These are phyloP conservation scores for Rhogogaster chlorosoma DNA, from an alignment of 2,888 invertebrate genomes.

Conservation along the genomic window DNA sequence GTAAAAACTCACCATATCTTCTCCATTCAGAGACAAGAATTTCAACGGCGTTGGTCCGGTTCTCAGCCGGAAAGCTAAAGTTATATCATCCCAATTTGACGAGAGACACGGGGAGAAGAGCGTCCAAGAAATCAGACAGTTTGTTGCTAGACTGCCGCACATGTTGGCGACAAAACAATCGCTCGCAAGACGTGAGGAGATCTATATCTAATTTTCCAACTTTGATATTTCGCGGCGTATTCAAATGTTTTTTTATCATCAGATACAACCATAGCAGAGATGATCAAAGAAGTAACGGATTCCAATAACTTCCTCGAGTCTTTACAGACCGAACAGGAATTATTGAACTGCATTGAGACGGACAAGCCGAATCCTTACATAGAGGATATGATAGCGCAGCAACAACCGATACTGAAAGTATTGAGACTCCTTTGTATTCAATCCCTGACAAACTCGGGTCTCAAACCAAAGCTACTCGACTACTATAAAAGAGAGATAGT, in stretches of 20 bases:
- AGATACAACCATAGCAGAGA: conserved; percentile 96
- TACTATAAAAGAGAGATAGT: conserved; percentile 87
- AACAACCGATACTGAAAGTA: conserved; percentile 90
- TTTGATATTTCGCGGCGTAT: not conserved
- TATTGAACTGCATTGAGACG: conserved; percentile 93
- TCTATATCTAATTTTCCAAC: not conserved
- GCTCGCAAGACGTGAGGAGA: conserved; percentile 82
- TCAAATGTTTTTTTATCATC: conserved; percentile 49
- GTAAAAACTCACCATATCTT: conserved; percentile 39
- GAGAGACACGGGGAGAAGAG: conserved; percentile 92
- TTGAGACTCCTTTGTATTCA: conserved; percentile 95
- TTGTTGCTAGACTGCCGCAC: conserved; percentile 93
- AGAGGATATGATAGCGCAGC: conserved; percentile 94
- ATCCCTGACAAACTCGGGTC: conserved; percentile 94
- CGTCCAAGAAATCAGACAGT: conserved; percentile 96
- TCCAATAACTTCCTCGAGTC: conserved; percentile 88
- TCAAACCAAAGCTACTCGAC: conserved; percentile 91
- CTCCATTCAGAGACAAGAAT: conserved; percentile 88
- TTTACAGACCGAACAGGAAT: conserved; percentile 93
- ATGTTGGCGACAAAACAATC: conserved; percentile 93
- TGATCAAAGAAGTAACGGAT: conserved; percentile 92
- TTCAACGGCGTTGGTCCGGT: conserved; percentile 94
- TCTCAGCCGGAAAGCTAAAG: conserved; percentile 91
- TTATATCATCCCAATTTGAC: conserved; percentile 91
- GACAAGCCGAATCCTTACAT: conserved; percentile 94